phyloP scores from a whole-genome alignment of 1,140 invertebrate species.

The Drosophila fuyamai region DNA sequence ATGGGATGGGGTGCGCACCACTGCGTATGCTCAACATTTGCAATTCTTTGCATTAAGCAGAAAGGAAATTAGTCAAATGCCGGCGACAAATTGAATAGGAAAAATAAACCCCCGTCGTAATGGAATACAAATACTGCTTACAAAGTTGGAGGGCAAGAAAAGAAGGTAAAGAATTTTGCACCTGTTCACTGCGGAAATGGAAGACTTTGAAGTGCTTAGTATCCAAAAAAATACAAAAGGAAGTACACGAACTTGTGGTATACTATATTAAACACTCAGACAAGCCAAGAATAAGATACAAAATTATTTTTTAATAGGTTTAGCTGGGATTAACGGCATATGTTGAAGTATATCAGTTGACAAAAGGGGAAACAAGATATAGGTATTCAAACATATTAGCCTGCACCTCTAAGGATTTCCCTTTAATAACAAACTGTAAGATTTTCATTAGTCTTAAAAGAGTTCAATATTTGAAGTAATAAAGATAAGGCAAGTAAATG shows the following conservation, averaged over 20 bases:
- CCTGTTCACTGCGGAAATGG: constrained; percentile 23
- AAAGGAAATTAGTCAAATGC: constrained; percentile 67
- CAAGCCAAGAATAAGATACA: neutral
- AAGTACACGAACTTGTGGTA: constrained; percentile 15
- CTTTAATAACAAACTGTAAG: too few species aligned
- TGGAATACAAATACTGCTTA: constrained; percentile 69
- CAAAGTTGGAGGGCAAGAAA: constrained; percentile 1
- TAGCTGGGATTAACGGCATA: constrained; percentile 10
- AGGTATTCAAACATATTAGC: neutral
- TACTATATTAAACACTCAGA: constrained; percentile 23
- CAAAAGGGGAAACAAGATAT: neutral
- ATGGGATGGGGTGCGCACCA: constrained; percentile 10
- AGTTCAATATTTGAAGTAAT: too few species aligned
- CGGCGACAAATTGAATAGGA: constrained; percentile 63
- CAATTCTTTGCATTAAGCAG: constrained; percentile 68
- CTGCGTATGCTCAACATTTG: constrained; percentile 76
- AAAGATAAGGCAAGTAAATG: too few species aligned
- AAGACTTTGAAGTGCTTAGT: constrained; percentile 44
- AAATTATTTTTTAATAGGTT: neutral
- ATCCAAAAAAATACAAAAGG: constrained; percentile 9
- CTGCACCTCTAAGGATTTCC: neutral
- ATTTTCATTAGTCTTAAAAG: too few species aligned
- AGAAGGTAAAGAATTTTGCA: constrained; percentile 2
- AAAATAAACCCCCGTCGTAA: constrained; percentile 40
- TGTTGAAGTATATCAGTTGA: neutral